Evolutionary conservation across 2,888 invertebrate species (phyloP).

Genomic region (Tubulanus polymorphus): DNA sequence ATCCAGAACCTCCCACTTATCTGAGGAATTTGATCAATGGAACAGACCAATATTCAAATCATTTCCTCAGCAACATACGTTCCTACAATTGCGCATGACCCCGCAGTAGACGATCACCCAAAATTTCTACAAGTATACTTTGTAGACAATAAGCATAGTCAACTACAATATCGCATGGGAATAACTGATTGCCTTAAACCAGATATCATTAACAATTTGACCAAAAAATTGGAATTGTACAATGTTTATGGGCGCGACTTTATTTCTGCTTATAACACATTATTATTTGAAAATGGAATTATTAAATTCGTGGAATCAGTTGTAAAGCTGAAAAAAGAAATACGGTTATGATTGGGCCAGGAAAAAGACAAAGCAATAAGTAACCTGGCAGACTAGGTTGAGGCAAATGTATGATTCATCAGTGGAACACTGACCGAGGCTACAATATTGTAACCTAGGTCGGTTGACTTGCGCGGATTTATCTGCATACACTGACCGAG

Average conservation of each 20-base stretch:
- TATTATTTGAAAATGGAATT: too few species aligned
- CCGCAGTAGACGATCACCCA: neutral
- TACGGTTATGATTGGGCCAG: too few species aligned
- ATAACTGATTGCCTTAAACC: neutral
- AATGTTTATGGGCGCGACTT: neutral
- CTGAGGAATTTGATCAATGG: neutral
- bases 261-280: neutral
- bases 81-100: neutral
- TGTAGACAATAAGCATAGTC: neutral
- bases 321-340: too few species aligned
- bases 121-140: conserved; percentile 1
- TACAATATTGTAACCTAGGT: too few species aligned
- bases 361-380: too few species aligned
- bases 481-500: too few species aligned
- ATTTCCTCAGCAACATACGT: neutral
- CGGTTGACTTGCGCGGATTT: too few species aligned
- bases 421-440: too few species aligned
- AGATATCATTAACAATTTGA: neutral
- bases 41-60: neutral
- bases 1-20: neutral
- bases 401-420: too few species aligned
- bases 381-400: too few species aligned
- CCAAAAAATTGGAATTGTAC: neutral
- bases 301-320: too few species aligned
- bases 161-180: neutral